Evolutionary conservation across 2,113 vertebrate genomes (phyloP).

Genomic region (Microtus montanus): DNA sequence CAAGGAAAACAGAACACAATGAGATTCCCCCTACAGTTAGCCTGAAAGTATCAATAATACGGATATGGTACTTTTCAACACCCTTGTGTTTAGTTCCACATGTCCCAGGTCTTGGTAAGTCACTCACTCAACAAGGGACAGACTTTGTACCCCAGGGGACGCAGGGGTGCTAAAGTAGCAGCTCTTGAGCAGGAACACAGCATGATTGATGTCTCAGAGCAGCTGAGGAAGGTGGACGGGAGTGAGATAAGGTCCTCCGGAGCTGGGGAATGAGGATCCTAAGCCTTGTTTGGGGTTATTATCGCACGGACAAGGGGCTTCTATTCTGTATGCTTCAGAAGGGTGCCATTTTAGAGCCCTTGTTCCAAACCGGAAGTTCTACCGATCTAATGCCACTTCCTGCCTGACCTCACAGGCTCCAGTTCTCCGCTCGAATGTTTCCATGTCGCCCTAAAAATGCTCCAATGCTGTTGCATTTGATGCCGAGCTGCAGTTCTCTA

Average conservation of each 20-base stretch:
- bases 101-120: neutral
- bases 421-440: neutral
- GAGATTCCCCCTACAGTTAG: neutral
- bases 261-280: too few species aligned
- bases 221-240: too few species aligned
- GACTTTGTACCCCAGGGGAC: neutral
- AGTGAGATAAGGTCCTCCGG: too few species aligned
- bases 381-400: neutral
- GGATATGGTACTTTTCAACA: neutral
- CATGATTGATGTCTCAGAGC: too few species aligned
- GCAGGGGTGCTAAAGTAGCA: neutral
- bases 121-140: neutral
- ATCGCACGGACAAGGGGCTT: too few species aligned
- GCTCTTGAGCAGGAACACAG: neutral
- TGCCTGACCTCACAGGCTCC: neutral
- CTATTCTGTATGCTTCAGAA: too few species aligned
- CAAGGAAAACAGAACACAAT: neutral
- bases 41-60: neutral
- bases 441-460: neutral
- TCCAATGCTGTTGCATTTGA: neutral
- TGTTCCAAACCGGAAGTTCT: neutral
- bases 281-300: too few species aligned
- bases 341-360: neutral
- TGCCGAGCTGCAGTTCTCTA: neutral
- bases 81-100: neutral